These are phyloP conservation scores for Anoplophora glabripennis DNA, from an alignment of 1,140 invertebrate species.

Conservation along the genomic window DNA sequence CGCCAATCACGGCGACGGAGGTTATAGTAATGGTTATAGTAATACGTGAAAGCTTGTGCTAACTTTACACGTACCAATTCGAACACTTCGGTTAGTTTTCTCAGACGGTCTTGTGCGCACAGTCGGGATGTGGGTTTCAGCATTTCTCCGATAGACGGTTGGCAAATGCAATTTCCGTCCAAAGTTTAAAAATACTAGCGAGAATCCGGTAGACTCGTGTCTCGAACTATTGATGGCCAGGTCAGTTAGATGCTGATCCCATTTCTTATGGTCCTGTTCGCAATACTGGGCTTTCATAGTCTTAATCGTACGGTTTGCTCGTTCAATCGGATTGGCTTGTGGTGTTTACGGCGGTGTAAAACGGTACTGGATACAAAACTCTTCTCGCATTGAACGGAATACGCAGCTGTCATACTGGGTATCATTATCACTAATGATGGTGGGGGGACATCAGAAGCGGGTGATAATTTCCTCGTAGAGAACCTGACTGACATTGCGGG, in stretches of 20 bases:
- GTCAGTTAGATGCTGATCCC: constrained; percentile 15
- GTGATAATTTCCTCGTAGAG: constrained; percentile 39
- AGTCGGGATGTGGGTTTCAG: background rate
- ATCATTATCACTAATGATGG: constrained; percentile 49
- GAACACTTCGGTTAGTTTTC: no score
- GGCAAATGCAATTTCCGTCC: constrained; percentile 4
- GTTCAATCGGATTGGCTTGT: constrained; percentile 47
- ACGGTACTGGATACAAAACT: constrained; percentile 18
- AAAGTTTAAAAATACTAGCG: constrained; percentile 14
- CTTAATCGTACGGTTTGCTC: constrained; percentile 47
- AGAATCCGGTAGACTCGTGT: constrained; percentile 9
- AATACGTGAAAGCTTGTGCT: no score
- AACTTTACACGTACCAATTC: no score
- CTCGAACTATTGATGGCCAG: background rate
- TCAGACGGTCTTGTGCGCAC: background rate
- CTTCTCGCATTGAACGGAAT: constrained; percentile 8
- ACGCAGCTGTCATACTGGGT: constrained; percentile 39
- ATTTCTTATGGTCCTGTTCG: no score
- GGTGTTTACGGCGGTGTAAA: constrained; percentile 47
- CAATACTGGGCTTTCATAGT: constrained; percentile 43
- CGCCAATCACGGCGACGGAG: no score
- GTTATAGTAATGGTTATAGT: no score
- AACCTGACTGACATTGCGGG: constrained; percentile 22
- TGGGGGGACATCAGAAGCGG: constrained; percentile 39
- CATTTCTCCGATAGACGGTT: background rate